A percentile compares a stretch with the other conserved stretches of the same genome.
These are phyloP conservation scores for Tyto alba DNA, from an alignment of 2,113 vertebrate genomes.

Conservation along the genomic window DNA sequence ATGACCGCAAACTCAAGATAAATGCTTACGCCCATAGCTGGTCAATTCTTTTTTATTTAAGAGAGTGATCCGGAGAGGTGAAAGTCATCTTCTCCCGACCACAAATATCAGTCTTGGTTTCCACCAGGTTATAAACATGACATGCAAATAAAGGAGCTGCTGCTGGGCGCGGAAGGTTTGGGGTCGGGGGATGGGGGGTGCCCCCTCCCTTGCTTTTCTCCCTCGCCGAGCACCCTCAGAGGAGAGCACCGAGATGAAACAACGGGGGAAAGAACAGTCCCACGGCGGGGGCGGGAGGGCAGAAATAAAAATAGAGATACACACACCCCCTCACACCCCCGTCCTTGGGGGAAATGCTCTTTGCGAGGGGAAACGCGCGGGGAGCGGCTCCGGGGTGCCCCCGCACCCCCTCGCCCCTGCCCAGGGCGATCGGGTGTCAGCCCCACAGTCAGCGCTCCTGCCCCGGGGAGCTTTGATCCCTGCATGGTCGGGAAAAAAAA, in stretches of 20 bases:
- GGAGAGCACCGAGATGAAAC: conserved; percentile 28
- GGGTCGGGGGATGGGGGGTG: not conserved
- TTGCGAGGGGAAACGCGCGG: not conserved
- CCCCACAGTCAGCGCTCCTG: conserved; percentile 40
- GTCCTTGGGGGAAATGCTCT: not conserved
- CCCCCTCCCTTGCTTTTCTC: not conserved
- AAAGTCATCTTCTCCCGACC: conserved; percentile 54
- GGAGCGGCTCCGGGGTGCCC: not conserved
- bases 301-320: not conserved
- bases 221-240: not conserved
- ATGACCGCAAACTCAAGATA: conserved; percentile 74
- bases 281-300: accelerated
- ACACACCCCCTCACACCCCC: accelerated
- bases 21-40: conserved; percentile 62
- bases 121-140: conserved; percentile 65
- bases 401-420: not conserved
- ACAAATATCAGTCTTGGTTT: conserved; percentile 68
- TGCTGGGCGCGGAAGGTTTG: not conserved
- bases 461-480: conserved; percentile 60
- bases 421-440: conserved; percentile 58
- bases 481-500: not conserved
- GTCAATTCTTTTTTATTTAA: conserved; percentile 75
- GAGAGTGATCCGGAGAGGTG: conserved; percentile 63
- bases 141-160: conserved; percentile 68
- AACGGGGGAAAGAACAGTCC: not conserved